Conservation (phyloP, 1,140 invertebrate genomes). For the Notospermus geniculatus region DNA sequence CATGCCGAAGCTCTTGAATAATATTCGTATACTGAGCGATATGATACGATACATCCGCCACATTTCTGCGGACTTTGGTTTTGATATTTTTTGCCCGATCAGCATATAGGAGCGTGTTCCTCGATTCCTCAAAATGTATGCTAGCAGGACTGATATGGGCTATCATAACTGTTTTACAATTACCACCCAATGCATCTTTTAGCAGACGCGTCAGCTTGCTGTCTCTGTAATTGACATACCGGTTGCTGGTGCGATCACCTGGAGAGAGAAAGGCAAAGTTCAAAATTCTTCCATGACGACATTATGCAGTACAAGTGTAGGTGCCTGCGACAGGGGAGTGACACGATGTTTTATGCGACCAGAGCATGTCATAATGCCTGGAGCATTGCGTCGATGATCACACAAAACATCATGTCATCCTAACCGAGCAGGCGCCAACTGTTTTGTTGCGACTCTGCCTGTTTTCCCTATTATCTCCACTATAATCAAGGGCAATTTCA, state of each 20-base stretch:
- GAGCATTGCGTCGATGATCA: too few relatives aligned
- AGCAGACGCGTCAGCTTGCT: slow-evolving; percentile 91
- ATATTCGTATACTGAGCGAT: slow-evolving; percentile 77
- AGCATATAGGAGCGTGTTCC: slow-evolving; percentile 94
- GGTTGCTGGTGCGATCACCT: slow-evolving; percentile 69
- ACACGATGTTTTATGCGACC: too few relatives aligned
- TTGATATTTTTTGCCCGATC: slow-evolving; percentile 89
- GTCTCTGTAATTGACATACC: slow-evolving; percentile 91
- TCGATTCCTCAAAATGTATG: slow-evolving; percentile 78
- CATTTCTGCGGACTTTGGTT: slow-evolving; percentile 71
- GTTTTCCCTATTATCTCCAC: too few relatives aligned
- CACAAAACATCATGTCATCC: too few relatives aligned
- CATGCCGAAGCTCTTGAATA: slow-evolving; percentile 77
- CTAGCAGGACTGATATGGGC: slow-evolving; percentile 86
- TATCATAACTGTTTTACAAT: slow-evolving; percentile 94
- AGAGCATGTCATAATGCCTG: too few relatives aligned
- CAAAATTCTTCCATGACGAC: too few relatives aligned
- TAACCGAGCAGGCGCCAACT: too few relatives aligned
- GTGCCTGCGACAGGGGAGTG: too few relatives aligned
- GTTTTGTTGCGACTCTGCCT: too few relatives aligned
- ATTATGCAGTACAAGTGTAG: too few relatives aligned
- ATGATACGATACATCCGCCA: slow-evolving; percentile 78
- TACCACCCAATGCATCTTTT: slow-evolving; percentile 90
- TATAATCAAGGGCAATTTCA: too few relatives aligned
- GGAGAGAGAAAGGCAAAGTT: slow-evolving; percentile 14